These are phyloP conservation scores for Melanotus villosus DNA, from an alignment of 2,888 invertebrate genomes.

Conservation along the genomic window DNA sequence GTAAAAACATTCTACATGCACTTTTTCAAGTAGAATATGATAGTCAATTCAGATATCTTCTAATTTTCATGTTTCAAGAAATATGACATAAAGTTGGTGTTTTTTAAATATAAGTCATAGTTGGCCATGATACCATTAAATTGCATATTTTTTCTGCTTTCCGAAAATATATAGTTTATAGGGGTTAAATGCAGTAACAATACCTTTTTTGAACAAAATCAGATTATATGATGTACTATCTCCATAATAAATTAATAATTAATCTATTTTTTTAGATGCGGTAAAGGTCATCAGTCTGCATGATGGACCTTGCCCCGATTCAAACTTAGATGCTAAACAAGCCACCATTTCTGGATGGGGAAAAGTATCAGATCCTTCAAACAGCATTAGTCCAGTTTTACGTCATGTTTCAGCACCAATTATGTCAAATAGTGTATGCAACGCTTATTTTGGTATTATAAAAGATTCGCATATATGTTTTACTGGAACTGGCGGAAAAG, in stretches of 20 bases:
- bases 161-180: no score
- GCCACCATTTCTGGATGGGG: slow-evolving; percentile 70
- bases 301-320: slow-evolving; percentile 43
- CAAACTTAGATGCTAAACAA: slow-evolving; percentile 61
- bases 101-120: no score
- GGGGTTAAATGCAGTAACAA: no score
- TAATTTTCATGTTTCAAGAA: no score
- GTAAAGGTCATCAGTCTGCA: slow-evolving; percentile 43
- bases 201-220: no score
- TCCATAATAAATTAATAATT: not conserved
- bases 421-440: slow-evolving; percentile 68
- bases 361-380: slow-evolving; percentile 59
- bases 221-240: not conserved
- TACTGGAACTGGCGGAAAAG: slow-evolving; percentile 64
- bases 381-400: slow-evolving; percentile 65
- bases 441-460: slow-evolving; percentile 63
- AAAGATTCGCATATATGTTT: slow-evolving; percentile 70
- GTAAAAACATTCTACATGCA: no score
- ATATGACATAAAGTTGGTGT: no score
- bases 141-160: no score
- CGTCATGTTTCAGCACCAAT: slow-evolving; percentile 66
- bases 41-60: no score
- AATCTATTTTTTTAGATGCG: not conserved
- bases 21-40: no score
- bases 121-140: no score